Evolutionary conservation across 2,888 invertebrate genomes (phyloP).

Genomic region (Aporophyla nigra): DNA sequence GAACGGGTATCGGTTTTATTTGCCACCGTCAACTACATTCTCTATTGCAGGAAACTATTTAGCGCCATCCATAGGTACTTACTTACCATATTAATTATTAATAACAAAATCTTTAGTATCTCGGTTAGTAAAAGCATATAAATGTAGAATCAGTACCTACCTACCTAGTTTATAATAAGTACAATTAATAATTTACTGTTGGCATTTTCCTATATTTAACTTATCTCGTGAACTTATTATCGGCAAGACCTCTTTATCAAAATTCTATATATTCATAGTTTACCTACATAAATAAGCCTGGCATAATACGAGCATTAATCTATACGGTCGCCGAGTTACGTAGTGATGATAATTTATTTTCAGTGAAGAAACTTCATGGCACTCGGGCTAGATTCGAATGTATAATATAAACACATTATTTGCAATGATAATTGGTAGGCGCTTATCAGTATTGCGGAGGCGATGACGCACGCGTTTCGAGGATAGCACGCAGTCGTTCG

Average conservation of each 20-base stretch:
- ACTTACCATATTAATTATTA: conserved; percentile 20
- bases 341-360: conserved; percentile 80
- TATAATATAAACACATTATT: conserved; percentile 87
- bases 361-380: conserved; percentile 81
- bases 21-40: conserved; percentile 83
- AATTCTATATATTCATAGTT: conserved; percentile 74
- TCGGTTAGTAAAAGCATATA: conserved; percentile 13
- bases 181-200: conserved; percentile 69
- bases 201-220: conserved; percentile 87
- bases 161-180: conserved; percentile 48
- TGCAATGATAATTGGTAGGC: conserved; percentile 90
- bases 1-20: conserved; percentile 89
- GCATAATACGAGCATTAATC: conserved; percentile 76
- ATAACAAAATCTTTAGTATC: conserved; percentile 9
- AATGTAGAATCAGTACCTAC: conserved; percentile 39
- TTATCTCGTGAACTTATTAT: conserved; percentile 88
- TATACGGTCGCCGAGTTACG: conserved; percentile 74
- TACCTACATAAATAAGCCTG: conserved; percentile 79
- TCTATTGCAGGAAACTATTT: conserved; percentile 67
- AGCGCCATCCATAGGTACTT: conserved; percentile 40
- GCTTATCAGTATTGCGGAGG: conserved; percentile 89
- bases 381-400: conserved; percentile 80
- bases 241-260: conserved; percentile 87
- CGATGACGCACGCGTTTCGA: conserved; percentile 88
- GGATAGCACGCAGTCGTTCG: conserved; percentile 77